These are phyloP conservation scores for Pogonomyrmex barbatus DNA, from an alignment of 1,140 invertebrate species.

Conservation along the genomic window DNA sequence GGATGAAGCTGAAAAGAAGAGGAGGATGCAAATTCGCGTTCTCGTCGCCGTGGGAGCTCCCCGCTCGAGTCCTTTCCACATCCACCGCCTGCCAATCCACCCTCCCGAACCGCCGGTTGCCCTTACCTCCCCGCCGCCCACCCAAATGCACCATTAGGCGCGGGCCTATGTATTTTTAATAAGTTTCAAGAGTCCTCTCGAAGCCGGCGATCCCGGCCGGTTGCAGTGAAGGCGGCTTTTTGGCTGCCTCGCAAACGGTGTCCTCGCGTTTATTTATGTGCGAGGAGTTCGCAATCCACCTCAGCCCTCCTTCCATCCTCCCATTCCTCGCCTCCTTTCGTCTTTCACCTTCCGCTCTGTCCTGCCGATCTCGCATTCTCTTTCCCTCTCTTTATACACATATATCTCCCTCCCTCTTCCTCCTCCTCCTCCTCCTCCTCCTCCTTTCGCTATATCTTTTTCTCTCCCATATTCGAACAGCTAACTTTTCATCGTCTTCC, in stretches of 20 bases:
- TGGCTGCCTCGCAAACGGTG: constrained; percentile 80
- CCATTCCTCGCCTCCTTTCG: constrained; percentile 27
- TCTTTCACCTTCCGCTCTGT: constrained; percentile 26
- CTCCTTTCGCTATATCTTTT: constrained; percentile 25
- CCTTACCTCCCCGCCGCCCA: constrained; percentile 68
- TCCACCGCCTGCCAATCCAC: constrained; percentile 69
- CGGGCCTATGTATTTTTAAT: constrained; percentile 84
- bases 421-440: constrained; percentile 17
- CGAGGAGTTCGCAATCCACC: constrained; percentile 77
- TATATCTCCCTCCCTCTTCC: constrained; percentile 8
- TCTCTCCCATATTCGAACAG: constrained; percentile 65
- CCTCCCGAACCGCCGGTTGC: background rate
- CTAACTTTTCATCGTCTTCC: constrained; percentile 73
- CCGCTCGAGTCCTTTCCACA: constrained; percentile 48
- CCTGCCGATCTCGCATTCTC: constrained; percentile 57
- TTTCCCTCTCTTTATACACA: constrained; percentile 44
- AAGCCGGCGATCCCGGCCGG: constrained; percentile 74
- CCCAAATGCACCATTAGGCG: constrained; percentile 80
- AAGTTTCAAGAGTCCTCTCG: constrained; percentile 81
- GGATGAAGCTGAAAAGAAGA: constrained; percentile 4
- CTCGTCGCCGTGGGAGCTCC: constrained; percentile 71
- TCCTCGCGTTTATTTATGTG: constrained; percentile 84
- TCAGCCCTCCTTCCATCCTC: constrained; percentile 64
- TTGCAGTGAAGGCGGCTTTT: constrained; percentile 80
- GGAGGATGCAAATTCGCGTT: constrained; percentile 72